These are phyloP conservation scores for Plectrocnemia conspersa DNA, from an alignment of 1,140 invertebrate genomes.

Conservation along the genomic window DNA sequence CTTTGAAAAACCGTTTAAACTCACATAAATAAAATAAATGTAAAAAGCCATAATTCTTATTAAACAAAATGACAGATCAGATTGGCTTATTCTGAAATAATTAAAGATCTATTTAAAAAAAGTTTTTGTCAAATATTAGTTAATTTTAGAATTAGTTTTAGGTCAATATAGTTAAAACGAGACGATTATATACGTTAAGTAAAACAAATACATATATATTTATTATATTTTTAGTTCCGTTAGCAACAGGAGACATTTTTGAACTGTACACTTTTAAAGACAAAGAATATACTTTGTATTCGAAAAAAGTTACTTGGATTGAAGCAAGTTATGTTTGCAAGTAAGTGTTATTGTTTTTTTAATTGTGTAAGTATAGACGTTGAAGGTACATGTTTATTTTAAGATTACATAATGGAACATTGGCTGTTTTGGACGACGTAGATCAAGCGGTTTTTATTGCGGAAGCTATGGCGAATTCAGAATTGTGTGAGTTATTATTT, in stretches of 20 bases:
- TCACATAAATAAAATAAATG: too few species aligned
- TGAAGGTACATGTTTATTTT: constrained; percentile 9
- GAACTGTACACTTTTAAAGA: constrained; percentile 8
- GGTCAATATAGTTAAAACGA: too few species aligned
- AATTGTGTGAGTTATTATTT: constrained; percentile 12
- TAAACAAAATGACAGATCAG: too few species aligned
- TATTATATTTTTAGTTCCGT: neutral
- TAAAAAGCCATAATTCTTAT: too few species aligned
- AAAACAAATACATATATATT: too few species aligned
- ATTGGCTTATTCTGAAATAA: too few species aligned
- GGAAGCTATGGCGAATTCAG: constrained; percentile 16
- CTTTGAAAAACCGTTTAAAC: too few species aligned
- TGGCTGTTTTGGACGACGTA: constrained; percentile 15
- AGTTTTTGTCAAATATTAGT: too few species aligned
- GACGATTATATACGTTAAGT: too few species aligned
- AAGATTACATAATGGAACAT: neutral
- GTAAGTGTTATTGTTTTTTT: constrained; percentile 2
- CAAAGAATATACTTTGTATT: constrained; percentile 9
- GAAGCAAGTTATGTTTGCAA: constrained; percentile 4
- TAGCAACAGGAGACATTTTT: neutral
- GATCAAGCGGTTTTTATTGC: constrained; percentile 16
- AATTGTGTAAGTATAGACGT: too few species aligned
- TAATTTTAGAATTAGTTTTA: too few species aligned
- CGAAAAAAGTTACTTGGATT: constrained; percentile 4
- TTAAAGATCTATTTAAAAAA: too few species aligned